Percentiles rank a stretch among this genome's conserved stretches.
These are phyloP conservation scores for Lycorma delicatula DNA, from an alignment of 1,140 invertebrate species.

Conservation along the genomic window DNA sequence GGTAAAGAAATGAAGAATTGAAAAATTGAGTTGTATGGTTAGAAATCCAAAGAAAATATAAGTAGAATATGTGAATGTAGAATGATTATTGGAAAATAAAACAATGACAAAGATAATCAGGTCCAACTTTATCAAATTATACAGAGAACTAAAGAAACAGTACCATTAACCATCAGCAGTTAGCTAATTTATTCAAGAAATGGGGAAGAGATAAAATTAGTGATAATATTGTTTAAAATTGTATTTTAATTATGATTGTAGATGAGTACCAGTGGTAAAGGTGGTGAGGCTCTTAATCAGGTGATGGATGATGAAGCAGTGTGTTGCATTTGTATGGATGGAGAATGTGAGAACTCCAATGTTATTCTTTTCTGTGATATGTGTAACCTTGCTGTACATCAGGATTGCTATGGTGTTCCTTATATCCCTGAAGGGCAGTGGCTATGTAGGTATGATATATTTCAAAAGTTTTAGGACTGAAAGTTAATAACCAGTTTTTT, in stretches of 20 bases:
- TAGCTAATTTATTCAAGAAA: too few species aligned
- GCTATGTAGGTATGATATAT: conserved; percentile 65
- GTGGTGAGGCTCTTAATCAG: conserved; percentile 48
- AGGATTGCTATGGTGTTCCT: conserved; percentile 98
- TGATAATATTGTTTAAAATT: too few species aligned
- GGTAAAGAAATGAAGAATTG: too few species aligned
- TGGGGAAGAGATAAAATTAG: too few species aligned
- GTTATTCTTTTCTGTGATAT: conserved; percentile 97
- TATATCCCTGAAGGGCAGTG: conserved; percentile 99
- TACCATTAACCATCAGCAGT: too few species aligned
- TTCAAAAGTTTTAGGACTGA: conserved; percentile 30
- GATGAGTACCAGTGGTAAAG: conserved; percentile 48
- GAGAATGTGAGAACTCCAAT: conserved; percentile 95
- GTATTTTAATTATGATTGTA: conserved; percentile 46
- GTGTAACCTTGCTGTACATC: conserved; percentile 98
- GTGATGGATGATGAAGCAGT: conserved; percentile 96
- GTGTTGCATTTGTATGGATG: conserved; percentile 91
- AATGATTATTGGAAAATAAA: too few species aligned
- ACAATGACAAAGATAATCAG: too few species aligned
- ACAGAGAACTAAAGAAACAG: too few species aligned
- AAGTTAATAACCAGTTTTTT: neutral
- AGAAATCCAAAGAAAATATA: too few species aligned
- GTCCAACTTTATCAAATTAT: too few species aligned
- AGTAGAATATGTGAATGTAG: too few species aligned
- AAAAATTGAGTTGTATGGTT: too few species aligned